These are phyloP conservation scores for Tetranychus urticae DNA, from an alignment of 1,140 invertebrate species.

Conservation along the genomic window DNA sequence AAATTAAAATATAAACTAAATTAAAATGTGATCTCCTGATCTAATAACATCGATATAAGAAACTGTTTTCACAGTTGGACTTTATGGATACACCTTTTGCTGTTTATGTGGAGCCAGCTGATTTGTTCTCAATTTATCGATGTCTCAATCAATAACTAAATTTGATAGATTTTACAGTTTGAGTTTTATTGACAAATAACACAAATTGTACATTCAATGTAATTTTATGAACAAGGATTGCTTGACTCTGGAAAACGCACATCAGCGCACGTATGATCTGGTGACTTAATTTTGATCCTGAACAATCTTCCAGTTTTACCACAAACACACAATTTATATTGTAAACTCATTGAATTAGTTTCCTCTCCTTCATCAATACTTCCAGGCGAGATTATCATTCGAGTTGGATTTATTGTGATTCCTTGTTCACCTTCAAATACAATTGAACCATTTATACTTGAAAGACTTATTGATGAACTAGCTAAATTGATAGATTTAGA, in stretches of 20 bases:
- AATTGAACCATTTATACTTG: slow-evolving; percentile 3
- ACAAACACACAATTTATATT: slow-evolving; percentile 17
- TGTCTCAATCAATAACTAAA: too few relatives aligned
- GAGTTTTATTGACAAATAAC: too few relatives aligned
- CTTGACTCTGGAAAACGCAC: slow-evolving; percentile 16
- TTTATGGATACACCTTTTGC: too few relatives aligned
- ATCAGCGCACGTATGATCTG: slow-evolving; percentile 14
- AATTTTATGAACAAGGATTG: slow-evolving; percentile 14
- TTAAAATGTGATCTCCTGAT: too few relatives aligned
- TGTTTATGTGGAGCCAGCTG: too few relatives aligned
- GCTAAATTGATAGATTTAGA: slow-evolving; percentile 3
- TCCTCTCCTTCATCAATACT: background rate
- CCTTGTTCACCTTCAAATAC: slow-evolving; percentile 5
- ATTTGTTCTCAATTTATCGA: too few relatives aligned
- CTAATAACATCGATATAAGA: background rate
- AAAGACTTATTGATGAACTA: slow-evolving; percentile 1
- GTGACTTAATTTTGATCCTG: slow-evolving; percentile 12
- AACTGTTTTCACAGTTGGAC: too few relatives aligned
- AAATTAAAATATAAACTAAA: too few relatives aligned
- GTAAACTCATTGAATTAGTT: background rate
- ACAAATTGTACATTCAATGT: too few relatives aligned
- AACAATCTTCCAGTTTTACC: slow-evolving; percentile 15
- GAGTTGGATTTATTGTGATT: slow-evolving; percentile 1
- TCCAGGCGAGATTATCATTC: background rate
- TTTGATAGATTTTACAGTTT: too few relatives aligned